phyloP scores from a whole-genome alignment of 2,888 invertebrate species.

The Rhogogaster chlorosoma region DNA sequence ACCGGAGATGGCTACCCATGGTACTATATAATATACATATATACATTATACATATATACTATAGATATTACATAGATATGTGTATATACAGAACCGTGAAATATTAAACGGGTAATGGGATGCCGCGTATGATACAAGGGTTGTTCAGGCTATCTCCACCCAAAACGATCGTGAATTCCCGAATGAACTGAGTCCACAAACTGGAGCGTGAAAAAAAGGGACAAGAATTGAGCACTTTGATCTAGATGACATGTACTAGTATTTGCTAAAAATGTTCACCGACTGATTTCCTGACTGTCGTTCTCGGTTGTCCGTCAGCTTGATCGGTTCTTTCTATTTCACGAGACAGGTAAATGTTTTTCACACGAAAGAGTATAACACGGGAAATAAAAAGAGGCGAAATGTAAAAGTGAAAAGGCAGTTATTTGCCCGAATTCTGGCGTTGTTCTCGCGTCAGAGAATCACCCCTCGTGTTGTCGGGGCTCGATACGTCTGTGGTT shows the following conservation, averaged over 20 bases:
- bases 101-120: conserved; percentile 43
- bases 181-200: not conserved
- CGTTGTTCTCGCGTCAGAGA: conserved; percentile 16
- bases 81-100: not conserved
- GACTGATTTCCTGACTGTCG: not conserved
- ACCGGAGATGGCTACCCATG: conserved; percentile 44
- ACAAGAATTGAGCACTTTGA: not conserved
- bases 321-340: not conserved
- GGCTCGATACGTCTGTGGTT: conserved; percentile 38
- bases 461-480: conserved; percentile 37
- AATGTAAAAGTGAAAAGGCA: not conserved
- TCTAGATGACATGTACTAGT: not conserved
- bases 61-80: not conserved
- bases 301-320: not conserved
- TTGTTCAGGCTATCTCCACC: not conserved
- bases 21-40: not conserved
- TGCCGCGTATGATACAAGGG: conserved; percentile 30
- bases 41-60: not conserved
- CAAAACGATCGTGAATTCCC: conserved; percentile 2
- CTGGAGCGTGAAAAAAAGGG: not conserved
- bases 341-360: not conserved
- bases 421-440: not conserved
- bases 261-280: not conserved
- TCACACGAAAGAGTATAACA: not conserved
- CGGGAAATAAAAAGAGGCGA: not conserved